Evolutionary conservation across 2,113 vertebrate genomes (phyloP), one percentile per base, ranked within the genome.

Genomic region (Brienomyrus brachyistius): DNA sequence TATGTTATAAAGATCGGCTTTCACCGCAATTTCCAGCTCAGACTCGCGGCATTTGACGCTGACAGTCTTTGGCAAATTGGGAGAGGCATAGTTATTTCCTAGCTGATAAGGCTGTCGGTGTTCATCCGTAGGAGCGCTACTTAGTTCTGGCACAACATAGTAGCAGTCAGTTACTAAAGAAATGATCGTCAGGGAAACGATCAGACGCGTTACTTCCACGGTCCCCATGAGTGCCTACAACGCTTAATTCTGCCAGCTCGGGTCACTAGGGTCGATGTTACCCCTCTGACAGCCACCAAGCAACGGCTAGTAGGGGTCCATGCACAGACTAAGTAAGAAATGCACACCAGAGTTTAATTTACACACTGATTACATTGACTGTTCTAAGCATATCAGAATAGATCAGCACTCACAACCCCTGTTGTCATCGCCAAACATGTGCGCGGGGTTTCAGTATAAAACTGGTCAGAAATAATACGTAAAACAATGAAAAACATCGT

Each of bases 1-100:
- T 0, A 87, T 17, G 0, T 88, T 45, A 87, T 92, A 92, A 9
- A 92, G 62, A 50, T 92, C 92, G 0, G 90, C 87, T 48, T 92
- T 86, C 31, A 92, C 74, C 7, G 43, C 47, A 1, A 92, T 87
- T 17, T 90, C 89, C 90, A 92, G 88, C 77, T 83, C 80, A 21
- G 89, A n/a, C 1, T 88, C 84, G 87, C 56, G 86, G 43, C 92
- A 92, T 48, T 3, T 86, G 21, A 92, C 90, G 0, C 50, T 56
- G 31, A 92, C 89, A 0, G 90, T 77, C 85, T 54, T 11, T 31
- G 62, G 74, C 4, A 80, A 43, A 43, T 19, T 19, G 35, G 35
- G 15, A 43, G 74, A 35, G 7, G 17, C 74, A 80, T 17, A 80
- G 13, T 80, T 27, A 19, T 15, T 40, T 80, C 13, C 74, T 80